Evolutionary conservation across 2,797 vertebrate genomes (phyloP).

Genomic region (Megalops cyprinoides): DNA sequence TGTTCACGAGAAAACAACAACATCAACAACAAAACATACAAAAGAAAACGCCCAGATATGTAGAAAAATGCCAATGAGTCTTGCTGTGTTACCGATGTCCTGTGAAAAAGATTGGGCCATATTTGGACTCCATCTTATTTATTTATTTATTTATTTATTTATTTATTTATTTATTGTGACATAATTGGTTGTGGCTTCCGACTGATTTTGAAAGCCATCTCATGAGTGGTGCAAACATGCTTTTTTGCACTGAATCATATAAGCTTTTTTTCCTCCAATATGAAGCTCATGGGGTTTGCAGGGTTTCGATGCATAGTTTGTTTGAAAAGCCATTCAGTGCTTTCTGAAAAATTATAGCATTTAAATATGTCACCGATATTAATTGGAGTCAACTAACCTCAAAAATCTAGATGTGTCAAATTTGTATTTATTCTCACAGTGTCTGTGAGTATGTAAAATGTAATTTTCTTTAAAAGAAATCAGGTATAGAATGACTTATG

Average conservation of each 20-base stretch:
- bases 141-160: neutral
- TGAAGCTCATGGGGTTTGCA: conserved; percentile 39
- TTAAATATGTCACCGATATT: conserved; percentile 47
- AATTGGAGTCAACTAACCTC: conserved; percentile 49
- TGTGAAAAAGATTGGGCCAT: conserved; percentile 25
- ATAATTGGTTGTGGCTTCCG: conserved; percentile 24
- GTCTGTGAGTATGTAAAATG: conserved; percentile 59
- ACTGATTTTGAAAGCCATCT: conserved; percentile 33
- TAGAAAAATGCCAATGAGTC: neutral
- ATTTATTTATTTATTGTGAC: conserved; percentile 4
- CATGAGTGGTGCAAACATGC: conserved; percentile 33
- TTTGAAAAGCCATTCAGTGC: conserved; percentile 52
- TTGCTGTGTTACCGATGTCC: conserved; percentile 27
- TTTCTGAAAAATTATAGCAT: conserved; percentile 56
- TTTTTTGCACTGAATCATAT: conserved; percentile 39
- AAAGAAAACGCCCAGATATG: too few species aligned
- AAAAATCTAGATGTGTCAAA: conserved; percentile 39
- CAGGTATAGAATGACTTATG: conserved; percentile 66
- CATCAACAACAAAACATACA: conserved; percentile 36
- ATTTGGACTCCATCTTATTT: neutral
- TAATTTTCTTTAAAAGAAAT: conserved; percentile 63
- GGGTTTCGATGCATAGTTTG: conserved; percentile 40
- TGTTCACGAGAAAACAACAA: neutral
- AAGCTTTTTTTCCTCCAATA: conserved; percentile 37
- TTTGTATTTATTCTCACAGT: conserved; percentile 56